Conservation (phyloP, 2,113 vertebrate species). For the Ranitomeya imitator region DNA sequence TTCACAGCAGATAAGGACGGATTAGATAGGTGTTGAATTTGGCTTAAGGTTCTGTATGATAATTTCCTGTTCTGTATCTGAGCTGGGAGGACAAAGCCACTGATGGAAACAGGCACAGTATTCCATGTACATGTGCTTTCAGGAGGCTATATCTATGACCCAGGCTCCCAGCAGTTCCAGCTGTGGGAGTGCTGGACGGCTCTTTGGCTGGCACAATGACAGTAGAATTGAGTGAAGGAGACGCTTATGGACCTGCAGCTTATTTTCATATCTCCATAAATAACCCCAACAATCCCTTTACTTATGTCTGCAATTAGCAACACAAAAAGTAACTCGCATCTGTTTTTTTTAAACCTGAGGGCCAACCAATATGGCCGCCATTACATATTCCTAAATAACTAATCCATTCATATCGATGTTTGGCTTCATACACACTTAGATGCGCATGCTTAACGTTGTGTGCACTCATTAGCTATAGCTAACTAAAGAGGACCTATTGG, state of each 20-base stretch:
- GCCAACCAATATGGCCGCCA: no score
- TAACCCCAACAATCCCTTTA: not conserved
- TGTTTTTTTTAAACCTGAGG: no score
- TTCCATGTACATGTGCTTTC: not conserved
- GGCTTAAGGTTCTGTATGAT: not conserved
- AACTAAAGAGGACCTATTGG: no score
- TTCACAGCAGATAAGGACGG: slow-evolving; percentile 18
- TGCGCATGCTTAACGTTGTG: no score
- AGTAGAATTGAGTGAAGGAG: not conserved
- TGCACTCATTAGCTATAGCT: no score
- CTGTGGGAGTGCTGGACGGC: not conserved
- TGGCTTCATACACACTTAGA: no score
- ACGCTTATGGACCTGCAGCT: not conserved
- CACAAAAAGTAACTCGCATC: no score
- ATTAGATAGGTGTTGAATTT: slow-evolving; percentile 27
- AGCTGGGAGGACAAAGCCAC: not conserved
- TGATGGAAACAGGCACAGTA: not conserved
- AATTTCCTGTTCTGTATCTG: not conserved
- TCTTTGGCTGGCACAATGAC: not conserved
- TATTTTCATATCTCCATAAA: not conserved
- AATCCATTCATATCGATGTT: no score
- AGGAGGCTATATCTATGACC: slow-evolving; percentile 13
- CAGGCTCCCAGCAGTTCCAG: slow-evolving; percentile 23
- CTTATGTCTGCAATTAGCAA: not conserved
- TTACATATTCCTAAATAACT: no score